Base-by-base conservation (phyloP, 1,140 invertebrate genomes). In the Himalopsyche phryganea region DNA sequence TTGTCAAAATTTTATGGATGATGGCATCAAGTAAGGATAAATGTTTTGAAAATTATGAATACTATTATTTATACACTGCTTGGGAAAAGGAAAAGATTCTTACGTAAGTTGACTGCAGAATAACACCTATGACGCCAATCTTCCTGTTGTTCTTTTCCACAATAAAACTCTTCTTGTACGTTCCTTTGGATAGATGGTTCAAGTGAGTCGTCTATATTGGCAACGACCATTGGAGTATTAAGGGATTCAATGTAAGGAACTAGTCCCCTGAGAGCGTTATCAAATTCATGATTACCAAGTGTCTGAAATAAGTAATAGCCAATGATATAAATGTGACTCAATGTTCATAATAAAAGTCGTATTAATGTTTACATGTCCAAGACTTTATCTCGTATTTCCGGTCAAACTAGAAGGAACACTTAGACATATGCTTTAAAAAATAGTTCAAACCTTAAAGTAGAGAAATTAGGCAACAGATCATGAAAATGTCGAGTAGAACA, bases 281-380 rank as follows among this genome's bases (percentile, higher is more conserved):
- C 89, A 67, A 92, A 92, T 67, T 92, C 89, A 64, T 92, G 89
- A 67, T 92, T 92, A 11, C 89, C 89, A 14, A 91, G 65, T 0
- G 85, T 83, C 87, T 88, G 55, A 36, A 66, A 68, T 60, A 44
- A 45, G n/a, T 17, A 45, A n/a, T n/a, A n/a, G n/a, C n/a, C n/a
- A n/a, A n/a, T n/a, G n/a, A 35, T 17, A 6, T 7, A 35, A n/a
- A 35, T 35, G 33, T 35, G 6, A 35, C 6, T 35, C n/a, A 6
- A n/a, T n/a, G n/a, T 42, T 14, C 9, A 42, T 42, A 14, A 42
- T 9, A 11, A 11, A 35, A 35, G 33, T 35, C 6, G 6, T n/a
- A 35, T n/a, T n/a, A 35, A 35, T 7, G 6, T 7, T 35, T 35
- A 35, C 33, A 35, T 35, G n/a, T 35, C n/a, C n/a, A 35, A 7